Base-by-base conservation (phyloP, 1,140 invertebrate genomes). In the Drosophila miranda region DNA sequence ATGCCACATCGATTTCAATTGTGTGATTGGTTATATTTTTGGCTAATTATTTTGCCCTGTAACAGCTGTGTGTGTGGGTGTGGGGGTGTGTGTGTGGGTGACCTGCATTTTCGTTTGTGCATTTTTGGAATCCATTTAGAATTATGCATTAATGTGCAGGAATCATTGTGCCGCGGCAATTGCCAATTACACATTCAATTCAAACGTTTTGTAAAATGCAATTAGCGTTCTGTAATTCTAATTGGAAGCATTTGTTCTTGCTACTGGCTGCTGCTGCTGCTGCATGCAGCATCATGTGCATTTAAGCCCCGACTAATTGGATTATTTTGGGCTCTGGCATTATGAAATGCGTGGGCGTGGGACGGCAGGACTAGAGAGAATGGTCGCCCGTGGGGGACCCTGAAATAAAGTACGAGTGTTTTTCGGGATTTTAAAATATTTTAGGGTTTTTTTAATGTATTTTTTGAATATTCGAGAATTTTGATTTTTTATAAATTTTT, bases 111-210 rank as follows among this genome's bases (percentile, higher is more conserved):
- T 16, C 41, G 56, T 70, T 58, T 59, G 11, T 21, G 56, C 41
- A 41, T 59, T 70, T 52, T 70, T 21, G 13, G 44, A 78, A 73
- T 68, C 21, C 59, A 58, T 53, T 58, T 62, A 44, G 49, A 77
- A 78, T 70, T 68, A 71, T 71, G 61, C 53, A 79, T 75, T 80
- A 72, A 75, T 80, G 66, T 61, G 59, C 62, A 54, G 59, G 54
- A 80, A 61, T 63, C 64, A 67, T 78, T 74, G 69, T 63, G 69
- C 70, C 48, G 58, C 51, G 41, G 55, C 57, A 62, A 69, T 70
- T 70, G 73, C 44, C 73, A 86, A 84, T 84, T 84, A 86, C 26
- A 80, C 77, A 84, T 84, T 81, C 81, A 74, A 81, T 81, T 78
- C 46, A 74, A 81, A 77, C 76, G 74, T 78, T 81, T 75, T 77